Base-by-base conservation (phyloP, 2,888 invertebrate genomes). In the Micoletzkya japonica region DNA sequence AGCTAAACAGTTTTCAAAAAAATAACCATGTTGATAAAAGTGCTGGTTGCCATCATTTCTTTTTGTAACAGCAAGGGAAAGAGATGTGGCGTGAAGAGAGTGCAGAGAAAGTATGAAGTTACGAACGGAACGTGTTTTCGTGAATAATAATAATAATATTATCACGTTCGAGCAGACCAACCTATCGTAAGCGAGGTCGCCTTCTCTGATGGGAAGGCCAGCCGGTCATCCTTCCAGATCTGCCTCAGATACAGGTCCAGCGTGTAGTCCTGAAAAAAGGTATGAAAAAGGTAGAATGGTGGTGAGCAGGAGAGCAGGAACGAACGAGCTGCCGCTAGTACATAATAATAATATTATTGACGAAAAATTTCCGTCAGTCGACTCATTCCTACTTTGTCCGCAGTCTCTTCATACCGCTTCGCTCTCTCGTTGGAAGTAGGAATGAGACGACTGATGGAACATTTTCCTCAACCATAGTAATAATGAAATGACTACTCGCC, bases 191-290 rank as follows among this genome's bases (percentile, higher is more conserved):
- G 52, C 6, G 56, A 58, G n/a, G 54, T 69, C 6, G 44, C 30
- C 0, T 24, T 28, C 4, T 69, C 59, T 2, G 58, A 58, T 17
- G 58, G 64, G 67, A 81, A 85, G 3, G 81, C 76, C 7, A 85
- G 73, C 24, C 85, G 77, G 4, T 80, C 79, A 72, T 85, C 85
- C 36, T 76, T 73, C 85, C 85, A 85, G 59, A 82, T 83, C 73
- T 85, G 85, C 6, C 85, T 76, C 17, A 85, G 75, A 66, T 85
- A 85, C 58, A 85, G 70, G 71, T 85, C 85, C 10, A 85, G 71
- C 0, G 85, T 85, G 75, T 82, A 85, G 71, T 85, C 85, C 84
- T 85, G 74, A 52, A 70, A 71, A 24, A 7, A 34, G 6, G 17
- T 36, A 59, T 24, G n/a, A 26, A 10, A 26, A 14, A 26, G 30